Percentiles rank a stretch among this genome's conserved stretches.
These are phyloP conservation scores for Enchytraeus crypticus DNA, from an alignment of 2,888 invertebrate species.

Conservation along the genomic window DNA sequence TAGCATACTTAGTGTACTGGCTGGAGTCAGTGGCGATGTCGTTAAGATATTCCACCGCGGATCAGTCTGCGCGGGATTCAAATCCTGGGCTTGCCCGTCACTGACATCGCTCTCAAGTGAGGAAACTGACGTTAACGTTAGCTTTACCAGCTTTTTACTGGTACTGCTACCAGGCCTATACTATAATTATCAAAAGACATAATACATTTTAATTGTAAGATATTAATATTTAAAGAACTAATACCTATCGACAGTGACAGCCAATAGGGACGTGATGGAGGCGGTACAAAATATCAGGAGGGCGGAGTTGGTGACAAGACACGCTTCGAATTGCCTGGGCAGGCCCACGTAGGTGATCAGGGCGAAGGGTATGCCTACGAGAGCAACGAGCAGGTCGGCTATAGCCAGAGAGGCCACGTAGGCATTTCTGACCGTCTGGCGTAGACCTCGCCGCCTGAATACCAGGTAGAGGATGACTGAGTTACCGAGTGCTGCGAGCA, in stretches of 20 bases:
- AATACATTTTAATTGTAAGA: too few species aligned
- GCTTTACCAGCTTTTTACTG: too few species aligned
- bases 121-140: too few species aligned
- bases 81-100: too few species aligned
- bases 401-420: conserved; percentile 81
- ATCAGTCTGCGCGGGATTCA: too few species aligned
- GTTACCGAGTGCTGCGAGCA: conserved; percentile 59
- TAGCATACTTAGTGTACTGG: too few species aligned
- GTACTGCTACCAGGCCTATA: too few species aligned
- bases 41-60: too few species aligned
- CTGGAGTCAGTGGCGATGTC: too few species aligned
- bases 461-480: conserved; percentile 69
- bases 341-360: conserved; percentile 67
- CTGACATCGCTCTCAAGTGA: too few species aligned
- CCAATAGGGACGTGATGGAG: conserved; percentile 82
- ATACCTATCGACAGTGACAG: conserved; percentile 84
- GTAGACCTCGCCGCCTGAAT: conserved; percentile 65
- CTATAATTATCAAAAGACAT: too few species aligned
- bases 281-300: conserved; percentile 80
- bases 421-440: conserved; percentile 61
- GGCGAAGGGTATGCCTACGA: conserved; percentile 73
- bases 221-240: conserved; percentile 90
- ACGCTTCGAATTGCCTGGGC: conserved; percentile 72
- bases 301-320: conserved; percentile 75
- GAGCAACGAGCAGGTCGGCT: conserved; percentile 66